Evolutionary conservation across 2,888 invertebrate genomes (phyloP), one percentile per base, ranked within the genome.

Genomic region (Venusia cambrica): DNA sequence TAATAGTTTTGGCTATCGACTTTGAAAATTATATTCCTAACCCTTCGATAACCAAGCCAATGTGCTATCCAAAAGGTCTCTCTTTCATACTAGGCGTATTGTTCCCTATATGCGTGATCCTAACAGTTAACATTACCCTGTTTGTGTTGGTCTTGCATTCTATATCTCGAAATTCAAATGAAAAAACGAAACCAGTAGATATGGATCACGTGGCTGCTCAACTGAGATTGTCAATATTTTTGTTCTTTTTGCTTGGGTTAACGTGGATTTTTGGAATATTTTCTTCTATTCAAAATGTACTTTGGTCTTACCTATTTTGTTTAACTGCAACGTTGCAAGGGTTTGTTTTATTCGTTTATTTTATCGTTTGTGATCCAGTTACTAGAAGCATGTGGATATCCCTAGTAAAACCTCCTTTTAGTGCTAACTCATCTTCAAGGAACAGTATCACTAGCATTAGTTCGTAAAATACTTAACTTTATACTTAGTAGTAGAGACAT

Each of bases 231-330:
- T 89, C 89, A 0, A 71, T 90, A 39, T 76, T 91, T 46, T 66
- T 91, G 27, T 90, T 90, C 57, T 91, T 91, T 39, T 67, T 91
- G 13, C 61, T 91, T 6, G 91, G 91, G 0, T 65, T 91, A 1
- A 88, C 90, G 1, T 91, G 91, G 91, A 68, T 90, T 10, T 91
- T 91, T 57, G 91, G 90, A 3, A 59, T 91, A 14, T 76, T 89
- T 48, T 88, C 89, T 1, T 88, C 88, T 51, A 74, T 88, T 22
- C 73, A 67, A 2, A 77, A 79, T 9, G 65, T 88, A 9, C 50
- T 88, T 9, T 90, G 90, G 73, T 89, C 90, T 0, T 91, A 91
- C 57, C 67, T 91, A 0, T 91, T 91, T 52, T 91, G 90, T 55
- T 57, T 90, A n/a, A 90, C 90, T 0, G 89, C 90, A 2, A 90